phyloP scores from a whole-genome alignment of 2,888 invertebrate species.

The Anagyrus pseudococci region DNA sequence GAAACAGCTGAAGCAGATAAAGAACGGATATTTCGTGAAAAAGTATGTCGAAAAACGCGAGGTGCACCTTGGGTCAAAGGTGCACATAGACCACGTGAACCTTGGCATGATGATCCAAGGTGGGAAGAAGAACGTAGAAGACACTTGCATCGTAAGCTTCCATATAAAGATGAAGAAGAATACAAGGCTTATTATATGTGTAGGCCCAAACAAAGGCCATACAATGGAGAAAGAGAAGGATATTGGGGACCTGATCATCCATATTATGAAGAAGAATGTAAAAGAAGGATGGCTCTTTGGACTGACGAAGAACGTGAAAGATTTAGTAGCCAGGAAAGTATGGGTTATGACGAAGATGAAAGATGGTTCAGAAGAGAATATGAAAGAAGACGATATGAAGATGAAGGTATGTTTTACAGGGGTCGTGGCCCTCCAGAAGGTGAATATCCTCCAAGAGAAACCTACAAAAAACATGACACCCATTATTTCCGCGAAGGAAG shows the following conservation, averaged over 20 bases:
- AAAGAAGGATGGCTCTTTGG: constrained; percentile 55
- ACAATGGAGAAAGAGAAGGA: constrained; percentile 45
- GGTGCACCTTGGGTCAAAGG: constrained; percentile 54
- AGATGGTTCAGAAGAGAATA: constrained; percentile 54
- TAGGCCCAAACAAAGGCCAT: constrained; percentile 47
- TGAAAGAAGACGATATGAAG: constrained; percentile 60
- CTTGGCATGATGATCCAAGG: constrained; percentile 80
- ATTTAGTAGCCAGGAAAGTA: constrained; percentile 60
- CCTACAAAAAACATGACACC: constrained; percentile 48
- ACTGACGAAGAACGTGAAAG: constrained; percentile 62
- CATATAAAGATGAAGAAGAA: constrained; percentile 56
- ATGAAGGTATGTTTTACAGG: constrained; percentile 59
- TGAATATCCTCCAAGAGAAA: constrained; percentile 61
- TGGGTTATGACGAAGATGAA: constrained; percentile 62
- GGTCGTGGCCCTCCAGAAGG: constrained; percentile 60
- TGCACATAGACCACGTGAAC: constrained; percentile 74
- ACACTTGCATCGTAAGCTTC: constrained; percentile 49
- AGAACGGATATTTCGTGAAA: constrained; percentile 52
- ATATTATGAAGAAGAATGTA: constrained; percentile 58
- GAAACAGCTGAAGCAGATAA: constrained; percentile 48
- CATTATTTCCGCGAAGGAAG: constrained; percentile 54
- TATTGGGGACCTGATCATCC: constrained; percentile 46
- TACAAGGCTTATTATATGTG: constrained; percentile 56
- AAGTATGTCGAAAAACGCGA: constrained; percentile 49
- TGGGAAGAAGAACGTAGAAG: constrained; percentile 55